Evolutionary conservation across 37 sponge, comb jelly and placozoan species (phyloP), one percentile per base, ranked within the genome.

Genomic region (Spongilla lacustris): DNA sequence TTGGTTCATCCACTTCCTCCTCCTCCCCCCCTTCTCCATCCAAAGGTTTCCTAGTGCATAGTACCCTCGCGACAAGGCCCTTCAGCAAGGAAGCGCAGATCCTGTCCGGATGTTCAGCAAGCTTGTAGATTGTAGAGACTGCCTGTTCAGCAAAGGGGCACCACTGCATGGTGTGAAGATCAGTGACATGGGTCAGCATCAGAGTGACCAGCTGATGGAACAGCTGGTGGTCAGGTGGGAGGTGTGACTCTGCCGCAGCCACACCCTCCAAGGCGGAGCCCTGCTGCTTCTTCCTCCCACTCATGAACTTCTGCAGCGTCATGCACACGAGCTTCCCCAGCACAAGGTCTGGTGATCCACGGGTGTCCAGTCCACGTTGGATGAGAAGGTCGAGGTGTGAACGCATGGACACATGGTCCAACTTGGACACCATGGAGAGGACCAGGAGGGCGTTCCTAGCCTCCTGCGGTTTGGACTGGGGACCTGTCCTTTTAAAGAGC

Each of bases 71-170:
- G 19, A 67, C 58, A 36, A 97, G 41, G 17, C 38, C 38, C 77
- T 87, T 84, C 19, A 97, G 84, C n/a, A 97, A 71, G 0, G 22
- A 21, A 19, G 30, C 87, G 69, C 83, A 25, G 21, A 97, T 33
- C 13, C 28, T 13, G 30, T 94, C 91, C 0, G 98, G 98, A 4
- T 86, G 83, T 10, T 90, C 89, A 14, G 94, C 83, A 78, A 95
- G 83, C 0, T 11, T 25, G 79, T 91, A 97, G 49, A 95, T 74
- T 4, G 92, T 50, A n/a, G 41, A 79, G 30, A 97, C 84, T 10
- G 96, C 98, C 58, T 98, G 90, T 50, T 95, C 94, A 8, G 93
- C 92, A 67, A 98, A 74, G 6, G 92, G 87, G 0, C 41, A 67
- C 98, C 98, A 98, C 30, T 86, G 91, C 21, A 36, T 71, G 34